Evolutionary conservation across 1,140 invertebrate species (phyloP), one percentile per base, ranked within the genome.

Genomic region (Sweltsa coloradensis): DNA sequence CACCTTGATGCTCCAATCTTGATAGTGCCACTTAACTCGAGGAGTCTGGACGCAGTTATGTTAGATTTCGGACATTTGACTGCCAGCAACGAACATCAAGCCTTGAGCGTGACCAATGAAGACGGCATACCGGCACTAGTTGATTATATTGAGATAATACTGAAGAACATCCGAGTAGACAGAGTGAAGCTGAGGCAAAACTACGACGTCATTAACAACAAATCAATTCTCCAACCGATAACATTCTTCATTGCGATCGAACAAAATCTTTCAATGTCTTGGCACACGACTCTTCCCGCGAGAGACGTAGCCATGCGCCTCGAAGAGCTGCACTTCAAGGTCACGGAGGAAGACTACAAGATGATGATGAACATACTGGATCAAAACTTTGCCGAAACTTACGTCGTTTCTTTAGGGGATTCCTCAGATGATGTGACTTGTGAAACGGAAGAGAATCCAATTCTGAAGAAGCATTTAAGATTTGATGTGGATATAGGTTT

Each of bases 1-100:
- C n/a, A n/a, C n/a, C n/a, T 57, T 43, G 60, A 77, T 60, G 93
- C 93, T 1, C 94, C 94, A 2, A 74, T 92, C 34, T 85, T 98
- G 45, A 70, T 94, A 1, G 75, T 96, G 24, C 94, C 94, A 0
- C 78, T 84, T 57, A 82, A 85, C 61, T 91, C 89, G 0, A 73
- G 66, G 34, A 89, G 82, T 50, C 62, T 62, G 6, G 76, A 86
- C 53, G 85, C 81, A 3, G 60, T 97, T 25, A 68, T 89, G 25
- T 60, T 92, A 0, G 89, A 97, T 68, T 79, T 98, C 53, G 93
- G 93, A 61, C 68, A 77, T 45, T 72, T 92, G 47, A 81, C 72
- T 5, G 56, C 90, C 3, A 73, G 71, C 6, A 93, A 91, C 58
- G 55, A 67, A 25, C 80, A 85, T 56, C 67, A 75, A 11, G 73